Percentiles rank a stretch among this genome's conserved stretches.
Conservation (phyloP, 2,797 vertebrate genomes). For the Chanos chanos region DNA sequence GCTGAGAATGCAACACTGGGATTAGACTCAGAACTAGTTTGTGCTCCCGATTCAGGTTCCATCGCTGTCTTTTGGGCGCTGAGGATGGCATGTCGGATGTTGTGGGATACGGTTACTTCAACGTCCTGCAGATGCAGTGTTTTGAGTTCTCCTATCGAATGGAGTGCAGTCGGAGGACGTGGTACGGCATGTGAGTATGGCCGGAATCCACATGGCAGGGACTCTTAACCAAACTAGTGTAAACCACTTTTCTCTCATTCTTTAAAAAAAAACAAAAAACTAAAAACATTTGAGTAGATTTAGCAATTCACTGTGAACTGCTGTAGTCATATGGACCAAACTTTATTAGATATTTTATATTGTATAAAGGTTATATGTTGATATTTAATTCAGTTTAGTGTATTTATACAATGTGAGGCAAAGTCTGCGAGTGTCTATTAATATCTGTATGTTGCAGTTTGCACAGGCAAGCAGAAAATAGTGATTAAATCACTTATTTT, state of each 20-base stretch:
- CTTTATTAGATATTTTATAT: no score
- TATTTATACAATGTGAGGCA: neutral
- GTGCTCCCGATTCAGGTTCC: conserved; percentile 69
- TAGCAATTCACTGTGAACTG: no score
- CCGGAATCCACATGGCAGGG: no score
- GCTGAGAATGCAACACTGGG: neutral
- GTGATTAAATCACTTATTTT: neutral
- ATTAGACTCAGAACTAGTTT: conserved; percentile 14
- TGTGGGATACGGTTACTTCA: conserved; percentile 84
- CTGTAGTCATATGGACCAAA: no score
- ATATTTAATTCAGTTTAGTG: no score
- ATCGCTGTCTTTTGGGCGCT: conserved; percentile 68
- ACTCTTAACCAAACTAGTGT: no score
- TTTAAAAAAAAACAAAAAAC: no score
- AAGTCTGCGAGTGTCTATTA: neutral
- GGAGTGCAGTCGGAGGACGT: conserved; percentile 76
- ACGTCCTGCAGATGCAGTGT: conserved; percentile 82
- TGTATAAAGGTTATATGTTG: no score
- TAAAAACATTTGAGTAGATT: no score
- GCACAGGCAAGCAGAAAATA: no score
- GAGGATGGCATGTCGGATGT: conserved; percentile 73
- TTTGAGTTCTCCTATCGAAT: conserved; percentile 75
- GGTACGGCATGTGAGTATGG: conserved; percentile 78
- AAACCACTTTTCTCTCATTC: no score
- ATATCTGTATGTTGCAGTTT: no score